These are phyloP conservation scores for Eristalis pertinax DNA, from an alignment of 2,888 invertebrate species.

Conservation along the genomic window DNA sequence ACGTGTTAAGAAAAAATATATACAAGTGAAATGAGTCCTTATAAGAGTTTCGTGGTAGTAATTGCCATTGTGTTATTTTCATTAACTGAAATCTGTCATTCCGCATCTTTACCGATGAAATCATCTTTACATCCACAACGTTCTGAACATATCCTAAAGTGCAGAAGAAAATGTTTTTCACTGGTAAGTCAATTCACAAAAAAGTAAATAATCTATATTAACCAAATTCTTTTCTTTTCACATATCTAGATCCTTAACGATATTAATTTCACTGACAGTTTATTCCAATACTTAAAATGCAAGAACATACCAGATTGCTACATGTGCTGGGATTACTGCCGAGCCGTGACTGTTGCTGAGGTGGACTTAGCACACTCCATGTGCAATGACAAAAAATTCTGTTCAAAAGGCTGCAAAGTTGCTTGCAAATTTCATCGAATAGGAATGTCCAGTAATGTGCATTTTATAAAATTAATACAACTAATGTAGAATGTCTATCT, in stretches of 20 bases:
- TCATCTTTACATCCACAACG: background rate
- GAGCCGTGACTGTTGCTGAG: conserved; percentile 26
- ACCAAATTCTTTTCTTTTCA: background rate
- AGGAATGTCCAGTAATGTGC: background rate
- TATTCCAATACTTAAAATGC: conserved; percentile 29
- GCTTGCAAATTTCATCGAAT: conserved; percentile 51
- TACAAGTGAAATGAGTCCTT: conserved; percentile 14
- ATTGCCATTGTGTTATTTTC: background rate
- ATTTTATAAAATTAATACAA: background rate
- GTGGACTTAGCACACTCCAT: conserved; percentile 32
- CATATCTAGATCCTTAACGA: conserved; percentile 40
- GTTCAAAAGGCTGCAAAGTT: conserved; percentile 49
- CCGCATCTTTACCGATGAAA: background rate
- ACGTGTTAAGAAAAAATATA: background rate
- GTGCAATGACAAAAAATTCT: conserved; percentile 58
- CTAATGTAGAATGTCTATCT: background rate
- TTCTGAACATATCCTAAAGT: conserved; percentile 6
- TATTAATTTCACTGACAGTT: background rate
- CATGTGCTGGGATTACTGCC: conserved; percentile 71
- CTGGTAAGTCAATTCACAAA: conserved; percentile 20
- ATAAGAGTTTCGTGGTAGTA: background rate
- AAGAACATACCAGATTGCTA: conserved; percentile 45
- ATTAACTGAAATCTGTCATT: conserved; percentile 10
- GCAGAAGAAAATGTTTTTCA: conserved; percentile 39
- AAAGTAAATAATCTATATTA: background rate